Evolutionary conservation across 2,113 vertebrate species (phyloP).

Genomic region (Apus apus): DNA sequence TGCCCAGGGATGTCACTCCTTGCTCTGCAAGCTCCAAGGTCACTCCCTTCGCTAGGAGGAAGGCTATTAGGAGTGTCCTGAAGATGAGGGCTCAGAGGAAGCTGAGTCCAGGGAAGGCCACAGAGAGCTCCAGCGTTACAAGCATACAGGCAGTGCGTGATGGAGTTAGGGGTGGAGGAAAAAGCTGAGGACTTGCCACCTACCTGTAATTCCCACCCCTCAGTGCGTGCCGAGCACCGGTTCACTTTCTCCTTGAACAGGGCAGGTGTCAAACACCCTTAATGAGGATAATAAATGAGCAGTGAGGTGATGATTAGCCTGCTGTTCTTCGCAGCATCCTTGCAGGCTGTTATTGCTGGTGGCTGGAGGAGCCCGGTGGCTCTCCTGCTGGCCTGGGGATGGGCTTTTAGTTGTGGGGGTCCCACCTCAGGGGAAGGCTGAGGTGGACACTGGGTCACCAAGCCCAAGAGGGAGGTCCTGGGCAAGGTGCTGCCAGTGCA

Average conservation of each 20-base stretch:
- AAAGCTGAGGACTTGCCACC: background rate
- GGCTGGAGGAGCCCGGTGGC: background rate
- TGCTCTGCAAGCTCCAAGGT: conserved; percentile 14
- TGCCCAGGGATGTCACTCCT: background rate
- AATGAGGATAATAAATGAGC: conserved; percentile 50
- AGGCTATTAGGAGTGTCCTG: background rate
- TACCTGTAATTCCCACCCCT: background rate
- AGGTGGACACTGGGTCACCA: rapidly evolving
- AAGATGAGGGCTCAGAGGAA: background rate
- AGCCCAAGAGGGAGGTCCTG: rapidly evolving
- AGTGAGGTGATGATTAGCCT: background rate
- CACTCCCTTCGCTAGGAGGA: background rate
- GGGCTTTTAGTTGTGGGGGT: background rate
- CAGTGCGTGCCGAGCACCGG: background rate
- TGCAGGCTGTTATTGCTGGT: background rate
- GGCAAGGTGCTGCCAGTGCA: background rate
- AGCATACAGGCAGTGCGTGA: rapidly evolving
- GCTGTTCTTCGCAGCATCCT: background rate
- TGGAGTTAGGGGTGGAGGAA: background rate
- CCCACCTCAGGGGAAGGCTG: background rate
- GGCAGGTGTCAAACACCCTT: conserved; percentile 49
- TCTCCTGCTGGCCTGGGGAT: background rate
- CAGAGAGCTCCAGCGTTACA: background rate
- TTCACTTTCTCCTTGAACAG: background rate
- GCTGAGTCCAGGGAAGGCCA: background rate